Evolutionary conservation across 2,113 vertebrate genomes (phyloP).

Genomic region (Paradoxurus hermaphroditus): DNA sequence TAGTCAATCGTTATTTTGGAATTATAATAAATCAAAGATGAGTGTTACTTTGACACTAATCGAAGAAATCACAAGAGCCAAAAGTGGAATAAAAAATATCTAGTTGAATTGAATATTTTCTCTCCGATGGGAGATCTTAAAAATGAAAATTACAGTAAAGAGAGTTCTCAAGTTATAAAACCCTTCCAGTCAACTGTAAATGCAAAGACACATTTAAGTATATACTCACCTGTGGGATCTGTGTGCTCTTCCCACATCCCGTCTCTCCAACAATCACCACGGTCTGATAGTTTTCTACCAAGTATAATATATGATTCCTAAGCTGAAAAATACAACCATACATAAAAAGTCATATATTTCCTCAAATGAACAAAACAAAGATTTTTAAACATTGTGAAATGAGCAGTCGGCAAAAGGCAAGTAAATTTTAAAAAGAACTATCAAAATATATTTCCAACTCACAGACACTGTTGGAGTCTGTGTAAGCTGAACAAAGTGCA

Average conservation of each 20-base stretch:
- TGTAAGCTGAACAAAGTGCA: not conserved
- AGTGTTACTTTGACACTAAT: not conserved
- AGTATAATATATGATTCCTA: constrained; percentile 97
- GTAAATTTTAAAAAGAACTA: not conserved
- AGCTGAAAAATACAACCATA: constrained; percentile 85
- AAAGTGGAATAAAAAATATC: not conserved
- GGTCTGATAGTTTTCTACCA: constrained; percentile 96
- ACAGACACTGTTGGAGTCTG: not conserved
- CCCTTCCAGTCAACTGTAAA: not conserved
- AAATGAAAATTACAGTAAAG: not conserved
- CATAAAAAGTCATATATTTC: not conserved
- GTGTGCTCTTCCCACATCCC: constrained; percentile 97
- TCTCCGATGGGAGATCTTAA: not conserved
- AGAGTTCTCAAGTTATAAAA: not conserved
- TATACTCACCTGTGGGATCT: constrained; percentile 94
- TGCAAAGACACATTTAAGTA: not conserved
- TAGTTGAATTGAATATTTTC: not conserved
- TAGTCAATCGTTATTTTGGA: not conserved
- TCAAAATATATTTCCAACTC: not conserved
- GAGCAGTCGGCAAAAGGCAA: not conserved
- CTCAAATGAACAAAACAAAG: constrained; percentile 6
- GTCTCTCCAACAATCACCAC: constrained; percentile 98
- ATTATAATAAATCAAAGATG: not conserved
- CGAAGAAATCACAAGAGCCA: constrained; percentile 7
- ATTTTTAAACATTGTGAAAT: constrained; percentile 15